Evolutionary conservation across 2,113 vertebrate species (phyloP).

Genomic region (Larimichthys polyactis): DNA sequence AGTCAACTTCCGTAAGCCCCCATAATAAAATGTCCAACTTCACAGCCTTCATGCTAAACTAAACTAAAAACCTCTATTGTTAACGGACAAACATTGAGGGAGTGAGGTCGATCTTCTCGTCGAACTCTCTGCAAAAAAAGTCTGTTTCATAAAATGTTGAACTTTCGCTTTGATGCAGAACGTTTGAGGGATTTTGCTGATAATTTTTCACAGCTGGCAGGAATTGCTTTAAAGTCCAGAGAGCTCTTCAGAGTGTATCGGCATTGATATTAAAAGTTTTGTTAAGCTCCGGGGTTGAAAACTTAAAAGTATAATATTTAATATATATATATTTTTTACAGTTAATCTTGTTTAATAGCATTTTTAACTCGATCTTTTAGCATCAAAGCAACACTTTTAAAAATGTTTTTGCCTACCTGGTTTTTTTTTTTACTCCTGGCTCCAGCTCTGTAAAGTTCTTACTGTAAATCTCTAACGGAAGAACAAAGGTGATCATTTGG

Average conservation of each 20-base stretch:
- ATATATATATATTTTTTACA: neutral
- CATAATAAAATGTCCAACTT: too few relatives aligned
- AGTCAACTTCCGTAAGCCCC: too few relatives aligned
- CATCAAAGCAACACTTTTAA: neutral
- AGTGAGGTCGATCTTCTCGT: neutral
- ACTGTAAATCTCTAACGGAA: neutral
- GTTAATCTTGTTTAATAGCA: neutral
- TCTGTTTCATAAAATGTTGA: neutral
- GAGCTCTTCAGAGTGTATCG: neutral
- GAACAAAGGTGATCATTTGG: conserved; percentile 33
- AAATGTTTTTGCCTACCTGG: neutral
- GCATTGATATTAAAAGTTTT: neutral
- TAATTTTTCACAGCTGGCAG: neutral
- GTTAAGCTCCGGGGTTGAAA: neutral
- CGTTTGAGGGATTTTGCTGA: neutral
- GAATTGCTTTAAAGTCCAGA: neutral
- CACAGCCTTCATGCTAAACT: neutral
- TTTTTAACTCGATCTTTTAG: neutral
- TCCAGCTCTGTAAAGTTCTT: neutral
- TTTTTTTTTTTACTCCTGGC: conserved; percentile 16
- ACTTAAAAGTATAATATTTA: neutral
- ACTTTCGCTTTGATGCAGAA: neutral
- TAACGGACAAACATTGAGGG: neutral
- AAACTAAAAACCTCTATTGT: neutral
- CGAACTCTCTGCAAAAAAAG: neutral